Conservation (phyloP, 2,888 invertebrate species). For the Alloscopus bannaensis region DNA sequence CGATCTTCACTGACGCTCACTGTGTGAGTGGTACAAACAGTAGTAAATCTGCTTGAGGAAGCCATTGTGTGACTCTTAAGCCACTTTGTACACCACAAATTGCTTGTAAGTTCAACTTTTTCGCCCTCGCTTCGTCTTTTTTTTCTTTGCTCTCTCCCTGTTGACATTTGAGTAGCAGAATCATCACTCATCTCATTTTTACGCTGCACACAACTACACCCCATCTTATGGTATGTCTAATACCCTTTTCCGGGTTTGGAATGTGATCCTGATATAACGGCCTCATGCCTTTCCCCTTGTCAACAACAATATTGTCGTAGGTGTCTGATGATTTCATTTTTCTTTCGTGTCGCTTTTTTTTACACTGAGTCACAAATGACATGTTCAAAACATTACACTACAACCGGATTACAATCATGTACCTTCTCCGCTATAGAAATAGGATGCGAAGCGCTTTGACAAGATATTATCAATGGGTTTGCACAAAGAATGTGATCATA, state of each 20-base stretch:
- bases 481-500: no score
- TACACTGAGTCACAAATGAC: background rate
- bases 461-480: no score
- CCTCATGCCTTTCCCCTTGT: constrained; percentile 8
- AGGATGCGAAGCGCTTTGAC: no score
- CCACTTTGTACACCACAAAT: constrained; percentile 52
- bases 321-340: constrained; percentile 28
- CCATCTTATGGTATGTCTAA: background rate
- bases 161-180: constrained; percentile 41
- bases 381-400: no score
- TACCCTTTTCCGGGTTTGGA: background rate
- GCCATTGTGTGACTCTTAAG: constrained; percentile 43
- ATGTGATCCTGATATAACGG: no score
- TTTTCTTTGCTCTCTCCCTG: constrained; percentile 24
- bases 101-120: constrained; percentile 47
- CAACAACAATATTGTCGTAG: constrained; percentile 35
- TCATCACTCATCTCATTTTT: constrained; percentile 36
- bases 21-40: constrained; percentile 15
- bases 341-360: constrained; percentile 33
- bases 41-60: constrained; percentile 33
- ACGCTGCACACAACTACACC: background rate
- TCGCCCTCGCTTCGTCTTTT: constrained; percentile 11
- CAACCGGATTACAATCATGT: no score
- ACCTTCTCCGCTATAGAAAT: no score
- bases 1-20: constrained; percentile 4